Conservation (phyloP, 2,888 invertebrate species). For the Baccha elongata region DNA sequence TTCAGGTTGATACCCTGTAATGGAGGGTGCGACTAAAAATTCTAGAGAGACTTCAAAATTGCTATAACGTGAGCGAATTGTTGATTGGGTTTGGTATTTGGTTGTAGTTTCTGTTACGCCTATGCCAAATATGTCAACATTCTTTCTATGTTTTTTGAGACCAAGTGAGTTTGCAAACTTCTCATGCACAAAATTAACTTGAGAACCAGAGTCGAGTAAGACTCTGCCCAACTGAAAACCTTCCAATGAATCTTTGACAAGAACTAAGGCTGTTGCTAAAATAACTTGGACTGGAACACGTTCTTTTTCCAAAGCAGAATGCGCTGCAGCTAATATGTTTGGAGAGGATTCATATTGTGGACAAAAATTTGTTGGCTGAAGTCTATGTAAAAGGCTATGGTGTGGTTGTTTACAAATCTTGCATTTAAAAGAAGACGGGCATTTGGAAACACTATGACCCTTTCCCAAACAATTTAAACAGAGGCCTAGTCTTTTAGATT, state of each 20-base stretch:
- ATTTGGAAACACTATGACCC: slow-evolving; percentile 8
- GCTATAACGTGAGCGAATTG: neutral
- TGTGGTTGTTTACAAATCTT: slow-evolving; percentile 7
- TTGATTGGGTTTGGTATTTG: neutral
- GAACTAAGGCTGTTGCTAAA: neutral
- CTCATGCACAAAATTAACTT: neutral
- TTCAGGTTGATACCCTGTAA: slow-evolving; percentile 13
- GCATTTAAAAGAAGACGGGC: slow-evolving; percentile 3
- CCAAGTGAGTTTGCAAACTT: neutral
- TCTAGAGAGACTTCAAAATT: neutral
- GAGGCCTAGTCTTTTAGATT: neutral
- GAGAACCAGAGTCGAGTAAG: too few relatives aligned
- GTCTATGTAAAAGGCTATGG: slow-evolving; percentile 21
- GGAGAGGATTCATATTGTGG: neutral
- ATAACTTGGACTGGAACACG: neutral
- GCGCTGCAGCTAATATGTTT: neutral
- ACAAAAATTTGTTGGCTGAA: neutral
- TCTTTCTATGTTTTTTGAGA: neutral
- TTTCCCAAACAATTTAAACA: slow-evolving; percentile 10
- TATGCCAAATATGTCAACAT: too few relatives aligned
- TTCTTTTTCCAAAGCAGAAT: neutral
- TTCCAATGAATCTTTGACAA: neutral
- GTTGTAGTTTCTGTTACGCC: neutral
- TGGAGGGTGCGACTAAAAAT: neutral
- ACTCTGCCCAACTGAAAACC: neutral